Conservation (phyloP, 2,797 vertebrate genomes). For the Discoglossus pictus region DNA sequence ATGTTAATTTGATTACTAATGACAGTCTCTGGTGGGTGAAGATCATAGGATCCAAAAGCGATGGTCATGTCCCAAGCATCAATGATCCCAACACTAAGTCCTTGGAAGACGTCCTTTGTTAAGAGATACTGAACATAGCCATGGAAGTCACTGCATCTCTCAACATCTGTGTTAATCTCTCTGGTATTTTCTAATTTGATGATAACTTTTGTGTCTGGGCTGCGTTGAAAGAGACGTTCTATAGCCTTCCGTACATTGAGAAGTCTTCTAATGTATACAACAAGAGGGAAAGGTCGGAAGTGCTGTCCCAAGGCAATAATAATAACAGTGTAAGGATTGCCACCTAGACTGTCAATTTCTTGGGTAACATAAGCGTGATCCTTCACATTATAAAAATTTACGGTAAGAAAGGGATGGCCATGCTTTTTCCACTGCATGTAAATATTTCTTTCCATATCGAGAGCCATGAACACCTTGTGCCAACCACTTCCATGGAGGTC, state of each 20-base stretch:
- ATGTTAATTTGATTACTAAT: conserved; percentile 56
- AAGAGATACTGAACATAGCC: conserved; percentile 56
- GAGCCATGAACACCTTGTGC: conserved; percentile 18
- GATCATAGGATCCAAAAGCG: conserved; percentile 46
- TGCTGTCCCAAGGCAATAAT: conserved; percentile 58
- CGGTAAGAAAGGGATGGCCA: conserved; percentile 47
- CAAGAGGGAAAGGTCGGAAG: conserved; percentile 59
- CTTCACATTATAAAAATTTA: conserved; percentile 40
- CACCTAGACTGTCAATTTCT: conserved; percentile 48
- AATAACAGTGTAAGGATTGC: conserved; percentile 45
- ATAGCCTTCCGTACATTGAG: conserved; percentile 53
- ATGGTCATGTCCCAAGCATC: conserved; percentile 60
- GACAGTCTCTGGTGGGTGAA: conserved; percentile 51
- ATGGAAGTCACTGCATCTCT: conserved; percentile 56
- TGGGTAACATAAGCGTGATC: conserved; percentile 36
- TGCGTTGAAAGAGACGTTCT: conserved; percentile 44
- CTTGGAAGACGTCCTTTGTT: conserved; percentile 55
- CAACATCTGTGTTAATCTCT: conserved; percentile 42
- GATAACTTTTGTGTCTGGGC: conserved; percentile 49
- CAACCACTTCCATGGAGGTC: conserved; percentile 47
- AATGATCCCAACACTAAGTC: conserved; percentile 48
- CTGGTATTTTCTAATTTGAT: conserved; percentile 59
- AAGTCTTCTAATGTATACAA: conserved; percentile 53
- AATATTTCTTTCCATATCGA: conserved; percentile 49
- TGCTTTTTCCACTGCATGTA: conserved; percentile 57